These are phyloP conservation scores for Calyptomena viridis DNA, from an alignment of 2,113 vertebrate genomes.

Conservation along the genomic window DNA sequence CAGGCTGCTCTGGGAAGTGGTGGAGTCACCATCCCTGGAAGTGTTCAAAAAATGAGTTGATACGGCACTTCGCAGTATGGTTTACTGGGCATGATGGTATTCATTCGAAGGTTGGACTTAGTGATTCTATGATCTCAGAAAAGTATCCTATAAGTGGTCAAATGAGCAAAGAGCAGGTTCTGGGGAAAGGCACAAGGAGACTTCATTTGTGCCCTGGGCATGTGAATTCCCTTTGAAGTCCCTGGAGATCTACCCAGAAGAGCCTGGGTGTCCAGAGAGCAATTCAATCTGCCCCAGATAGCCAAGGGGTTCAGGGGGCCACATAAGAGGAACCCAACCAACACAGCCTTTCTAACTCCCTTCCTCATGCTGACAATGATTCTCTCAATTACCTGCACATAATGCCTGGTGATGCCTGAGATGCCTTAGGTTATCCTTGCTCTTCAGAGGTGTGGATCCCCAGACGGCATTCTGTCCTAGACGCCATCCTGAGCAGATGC, in stretches of 20 bases:
- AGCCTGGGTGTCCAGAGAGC: not conserved
- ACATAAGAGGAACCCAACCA: not conserved
- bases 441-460: not conserved
- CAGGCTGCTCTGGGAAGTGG: not conserved
- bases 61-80: not conserved
- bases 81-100: not conserved
- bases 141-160: not conserved
- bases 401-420: not conserved
- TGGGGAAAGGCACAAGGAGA: not conserved
- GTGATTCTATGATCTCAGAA: not conserved
- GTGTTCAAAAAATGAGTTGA: not conserved
- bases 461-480: not conserved
- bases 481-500: not conserved
- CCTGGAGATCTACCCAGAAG: not conserved
- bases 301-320: rapidly evolving
- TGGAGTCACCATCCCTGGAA: not conserved
- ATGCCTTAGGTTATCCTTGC: not conserved
- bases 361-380: not conserved
- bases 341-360: not conserved
- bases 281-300: not conserved
- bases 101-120: not conserved
- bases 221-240: not conserved
- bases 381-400: not conserved
- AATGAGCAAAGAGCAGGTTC: not conserved
- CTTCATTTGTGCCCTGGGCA: not conserved